phyloP scores from a whole-genome alignment of 1,140 invertebrate genomes.

The Oscheius sp. region DNA sequence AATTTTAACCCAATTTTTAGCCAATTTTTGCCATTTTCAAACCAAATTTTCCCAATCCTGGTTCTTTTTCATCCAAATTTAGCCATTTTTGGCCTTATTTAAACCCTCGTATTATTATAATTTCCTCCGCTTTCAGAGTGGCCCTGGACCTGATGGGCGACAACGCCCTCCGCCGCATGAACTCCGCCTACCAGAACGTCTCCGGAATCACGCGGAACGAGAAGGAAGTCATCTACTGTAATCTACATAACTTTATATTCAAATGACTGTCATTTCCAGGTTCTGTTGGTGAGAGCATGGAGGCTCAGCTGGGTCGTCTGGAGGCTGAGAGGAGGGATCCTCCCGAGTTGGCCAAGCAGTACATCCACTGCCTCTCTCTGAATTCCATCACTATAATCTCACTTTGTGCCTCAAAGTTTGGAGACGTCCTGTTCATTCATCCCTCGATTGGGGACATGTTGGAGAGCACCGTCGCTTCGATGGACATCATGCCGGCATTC shows the following conservation, averaged over 20 bases:
- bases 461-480: background rate
- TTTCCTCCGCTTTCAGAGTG: no score
- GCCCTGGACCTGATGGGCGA: constrained; percentile 33
- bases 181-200: constrained; percentile 40
- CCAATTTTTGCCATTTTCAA: background rate
- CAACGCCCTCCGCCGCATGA: constrained; percentile 23
- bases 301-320: background rate
- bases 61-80: no score
- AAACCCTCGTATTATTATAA: no score
- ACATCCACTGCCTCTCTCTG: background rate
- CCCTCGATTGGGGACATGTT: constrained; percentile 31
- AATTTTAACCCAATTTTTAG: background rate
- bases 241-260: background rate
- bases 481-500: constrained; percentile 48
- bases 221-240: constrained; percentile 49
- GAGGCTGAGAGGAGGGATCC: background rate
- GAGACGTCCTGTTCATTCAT: constrained; percentile 34
- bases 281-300: background rate
- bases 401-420: constrained; percentile 13
- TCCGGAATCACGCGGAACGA: constrained; percentile 44
- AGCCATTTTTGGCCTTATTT: no score
- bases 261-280: background rate
- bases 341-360: background rate
- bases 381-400: constrained; percentile 13
- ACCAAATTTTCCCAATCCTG: background rate